phyloP scores from a whole-genome alignment of 2,888 invertebrate genomes.

The Trachelus iudaicus region DNA sequence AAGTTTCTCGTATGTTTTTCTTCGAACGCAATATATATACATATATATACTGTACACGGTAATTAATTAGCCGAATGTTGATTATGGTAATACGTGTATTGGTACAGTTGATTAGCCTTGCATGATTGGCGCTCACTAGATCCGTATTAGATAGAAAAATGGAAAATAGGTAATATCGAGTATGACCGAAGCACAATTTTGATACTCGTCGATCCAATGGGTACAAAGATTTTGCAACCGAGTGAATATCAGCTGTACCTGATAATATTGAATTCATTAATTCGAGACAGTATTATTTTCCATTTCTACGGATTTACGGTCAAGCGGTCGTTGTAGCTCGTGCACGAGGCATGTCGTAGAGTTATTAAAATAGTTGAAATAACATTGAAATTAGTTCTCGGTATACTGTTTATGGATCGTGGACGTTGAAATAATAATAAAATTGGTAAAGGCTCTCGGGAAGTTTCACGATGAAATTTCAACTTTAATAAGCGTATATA shows the following conservation, averaged over 20 bases:
- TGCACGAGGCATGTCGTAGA: conserved; percentile 36
- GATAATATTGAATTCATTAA: background rate
- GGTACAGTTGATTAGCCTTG: background rate
- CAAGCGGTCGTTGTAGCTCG: background rate
- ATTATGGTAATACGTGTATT: background rate
- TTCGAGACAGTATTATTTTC: background rate
- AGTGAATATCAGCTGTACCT: background rate
- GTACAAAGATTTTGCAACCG: background rate
- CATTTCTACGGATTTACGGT: background rate
- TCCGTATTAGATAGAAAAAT: background rate
- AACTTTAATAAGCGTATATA: background rate
- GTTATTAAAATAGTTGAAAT: background rate
- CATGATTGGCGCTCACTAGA: background rate
- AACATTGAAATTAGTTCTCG: background rate
- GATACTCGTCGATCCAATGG: background rate
- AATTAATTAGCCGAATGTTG: background rate
- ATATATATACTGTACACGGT: background rate
- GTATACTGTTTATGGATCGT: background rate
- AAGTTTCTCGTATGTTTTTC: conserved; percentile 15
- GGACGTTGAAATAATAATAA: background rate
- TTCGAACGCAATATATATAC: background rate
- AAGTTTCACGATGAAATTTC: too few species aligned
- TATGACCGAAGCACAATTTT: background rate
- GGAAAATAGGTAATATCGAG: background rate
- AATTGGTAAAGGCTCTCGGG: background rate